A percentile compares a stretch with the other conserved stretches of the same genome.
phyloP scores from a whole-genome alignment of 2,797 vertebrate genomes.

The Catharus ustulatus region DNA sequence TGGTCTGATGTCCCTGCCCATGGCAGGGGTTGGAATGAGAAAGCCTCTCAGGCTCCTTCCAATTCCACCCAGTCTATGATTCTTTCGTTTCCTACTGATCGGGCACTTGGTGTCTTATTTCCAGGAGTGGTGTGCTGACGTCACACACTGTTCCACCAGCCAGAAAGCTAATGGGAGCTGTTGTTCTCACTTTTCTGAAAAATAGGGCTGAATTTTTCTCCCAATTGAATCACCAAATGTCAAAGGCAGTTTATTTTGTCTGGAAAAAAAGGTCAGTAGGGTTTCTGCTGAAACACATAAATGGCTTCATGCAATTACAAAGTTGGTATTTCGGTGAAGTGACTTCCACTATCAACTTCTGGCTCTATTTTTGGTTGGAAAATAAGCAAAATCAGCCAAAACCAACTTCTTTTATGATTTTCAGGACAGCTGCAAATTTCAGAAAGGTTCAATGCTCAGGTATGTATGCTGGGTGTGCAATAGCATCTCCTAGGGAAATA shows the following conservation, averaged over 20 bases:
- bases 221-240: neutral
- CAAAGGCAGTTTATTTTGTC: neutral
- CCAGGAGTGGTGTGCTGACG: neutral
- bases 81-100: neutral
- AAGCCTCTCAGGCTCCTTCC: neutral
- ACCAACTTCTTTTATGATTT: neutral
- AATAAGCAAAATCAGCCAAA: neutral
- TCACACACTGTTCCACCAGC: neutral
- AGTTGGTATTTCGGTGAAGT: neutral
- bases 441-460: neutral
- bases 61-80: neutral
- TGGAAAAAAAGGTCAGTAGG: neutral
- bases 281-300: neutral
- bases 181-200: neutral
- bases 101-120: neutral
- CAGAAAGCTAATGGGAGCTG: neutral
- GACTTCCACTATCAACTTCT: neutral
- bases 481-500: neutral
- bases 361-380: neutral
- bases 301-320: neutral
- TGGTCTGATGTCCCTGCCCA: neutral
- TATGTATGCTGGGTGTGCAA: neutral
- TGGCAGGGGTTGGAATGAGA: neutral
- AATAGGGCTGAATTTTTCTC: neutral
- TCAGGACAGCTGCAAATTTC: neutral